Evolutionary conservation across 2,797 vertebrate genomes (phyloP).

Genomic region (Phrynocephalus forsythii): DNA sequence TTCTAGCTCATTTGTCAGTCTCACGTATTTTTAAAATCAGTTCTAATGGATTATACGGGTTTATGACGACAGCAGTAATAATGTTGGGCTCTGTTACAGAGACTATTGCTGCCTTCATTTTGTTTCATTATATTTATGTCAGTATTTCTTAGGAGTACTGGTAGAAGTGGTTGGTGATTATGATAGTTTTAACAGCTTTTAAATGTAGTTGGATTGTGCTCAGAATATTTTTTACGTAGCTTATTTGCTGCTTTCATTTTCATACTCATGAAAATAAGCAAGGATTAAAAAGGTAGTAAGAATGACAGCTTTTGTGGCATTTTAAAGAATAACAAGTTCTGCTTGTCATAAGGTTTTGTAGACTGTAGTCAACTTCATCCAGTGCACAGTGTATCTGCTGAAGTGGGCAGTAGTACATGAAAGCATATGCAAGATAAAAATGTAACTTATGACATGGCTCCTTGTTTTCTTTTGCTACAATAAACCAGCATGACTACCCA

Average conservation of each 20-base stretch:
- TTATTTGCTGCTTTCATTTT: not conserved
- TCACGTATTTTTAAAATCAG: not conserved
- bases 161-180: not conserved
- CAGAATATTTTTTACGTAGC: not conserved
- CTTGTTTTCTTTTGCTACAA: too few relatives aligned
- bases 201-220: not conserved
- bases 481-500: too few relatives aligned
- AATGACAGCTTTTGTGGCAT: too few relatives aligned
- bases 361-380: too few relatives aligned
- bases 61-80: not conserved
- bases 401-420: too few relatives aligned
- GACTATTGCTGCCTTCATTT: conserved; percentile 9
- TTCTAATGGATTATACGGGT: not conserved
- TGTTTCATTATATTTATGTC: not conserved
- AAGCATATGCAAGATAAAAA: too few relatives aligned
- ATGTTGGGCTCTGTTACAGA: not conserved
- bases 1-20: not conserved
- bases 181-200: not conserved
- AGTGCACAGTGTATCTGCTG: too few relatives aligned
- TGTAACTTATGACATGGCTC: too few relatives aligned
- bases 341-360: too few relatives aligned
- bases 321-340: too few relatives aligned
- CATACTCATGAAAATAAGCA: not conserved
- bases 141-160: not conserved
- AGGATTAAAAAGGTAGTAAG: not conserved